Conservation (phyloP, 2,113 vertebrate genomes). For the Dipodomys stephensi region DNA sequence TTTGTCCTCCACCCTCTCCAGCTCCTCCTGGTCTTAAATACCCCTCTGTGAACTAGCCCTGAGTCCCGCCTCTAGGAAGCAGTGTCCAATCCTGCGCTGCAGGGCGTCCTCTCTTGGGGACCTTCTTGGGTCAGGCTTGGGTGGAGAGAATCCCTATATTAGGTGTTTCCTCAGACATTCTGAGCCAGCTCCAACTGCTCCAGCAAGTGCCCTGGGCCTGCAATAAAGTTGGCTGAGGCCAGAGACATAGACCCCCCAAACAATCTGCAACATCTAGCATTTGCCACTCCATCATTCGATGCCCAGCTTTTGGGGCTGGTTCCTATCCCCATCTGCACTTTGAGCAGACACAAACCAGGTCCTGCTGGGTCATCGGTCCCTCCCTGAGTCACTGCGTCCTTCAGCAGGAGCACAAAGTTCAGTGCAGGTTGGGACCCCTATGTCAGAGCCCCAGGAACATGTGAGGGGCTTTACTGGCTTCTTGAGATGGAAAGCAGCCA, state of each 20-base stretch:
- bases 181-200: neutral
- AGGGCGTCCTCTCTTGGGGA: constrained; percentile 5
- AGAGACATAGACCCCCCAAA: neutral
- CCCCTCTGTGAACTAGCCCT: neutral
- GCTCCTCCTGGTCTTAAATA: constrained; percentile 44
- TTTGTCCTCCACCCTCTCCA: neutral
- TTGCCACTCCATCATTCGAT: neutral
- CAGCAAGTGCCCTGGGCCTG: neutral
- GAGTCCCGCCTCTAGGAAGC: constrained; percentile 62
- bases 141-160: neutral
- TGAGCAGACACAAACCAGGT: neutral
- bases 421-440: neutral
- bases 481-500: neutral
- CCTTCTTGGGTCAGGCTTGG: neutral
- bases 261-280: neutral
- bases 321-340: neutral
- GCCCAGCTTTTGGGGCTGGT: accelerated
- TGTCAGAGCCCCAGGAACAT: neutral
- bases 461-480: neutral
- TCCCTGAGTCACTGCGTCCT: neutral
- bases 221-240: neutral
- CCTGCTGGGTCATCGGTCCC: neutral
- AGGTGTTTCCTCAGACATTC: constrained; percentile 37
- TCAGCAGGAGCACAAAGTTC: neutral
- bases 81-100: constrained; percentile 55